These are phyloP conservation scores for Catocala sponsa DNA, from an alignment of 2,888 invertebrate species.

Conservation along the genomic window DNA sequence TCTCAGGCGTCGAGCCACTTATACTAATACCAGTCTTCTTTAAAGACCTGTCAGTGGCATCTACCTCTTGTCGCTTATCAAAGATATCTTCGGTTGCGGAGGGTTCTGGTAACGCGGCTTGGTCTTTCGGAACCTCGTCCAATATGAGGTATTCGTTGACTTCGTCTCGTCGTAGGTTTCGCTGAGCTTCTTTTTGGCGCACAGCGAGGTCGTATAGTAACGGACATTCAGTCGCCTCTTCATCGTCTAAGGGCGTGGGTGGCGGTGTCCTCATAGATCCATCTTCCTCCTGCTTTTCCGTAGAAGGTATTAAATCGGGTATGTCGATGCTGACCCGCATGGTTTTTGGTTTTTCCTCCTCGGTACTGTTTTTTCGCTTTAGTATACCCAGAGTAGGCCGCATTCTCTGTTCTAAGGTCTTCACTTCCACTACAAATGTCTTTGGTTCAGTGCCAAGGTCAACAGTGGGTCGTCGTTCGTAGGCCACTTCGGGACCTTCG, in stretches of 20 bases:
- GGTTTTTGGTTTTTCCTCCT: conserved; percentile 56
- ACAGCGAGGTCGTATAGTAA: conserved; percentile 55
- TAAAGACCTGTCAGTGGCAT: conserved; percentile 12
- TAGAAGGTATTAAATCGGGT: conserved; percentile 64
- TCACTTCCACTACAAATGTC: conserved; percentile 79
- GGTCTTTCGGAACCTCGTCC: conserved; percentile 71
- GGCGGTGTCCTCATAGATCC: conserved; percentile 55
- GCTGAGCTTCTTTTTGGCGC: conserved; percentile 52
- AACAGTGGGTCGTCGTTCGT: conserved; percentile 50
- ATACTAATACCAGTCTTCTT: conserved; percentile 33
- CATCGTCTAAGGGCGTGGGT: conserved; percentile 53
- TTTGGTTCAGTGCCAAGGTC: conserved; percentile 71
- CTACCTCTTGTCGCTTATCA: conserved; percentile 17
- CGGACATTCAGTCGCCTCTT: conserved; percentile 50
- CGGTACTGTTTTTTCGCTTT: conserved; percentile 57
- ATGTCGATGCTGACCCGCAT: conserved; percentile 56
- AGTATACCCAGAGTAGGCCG: conserved; percentile 75
- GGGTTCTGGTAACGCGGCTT: conserved; percentile 72
- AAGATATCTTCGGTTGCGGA: conserved; percentile 62
- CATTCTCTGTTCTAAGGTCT: conserved; percentile 74
- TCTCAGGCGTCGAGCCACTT: conserved; percentile 35
- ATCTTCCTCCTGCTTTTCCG: conserved; percentile 45
- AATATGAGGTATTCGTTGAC: conserved; percentile 69
- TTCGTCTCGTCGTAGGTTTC: conserved; percentile 56
- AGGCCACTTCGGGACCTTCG: conserved; percentile 50